These are phyloP conservation scores for Vulpes lagopus DNA, from an alignment of 2,113 vertebrate species.

Conservation along the genomic window DNA sequence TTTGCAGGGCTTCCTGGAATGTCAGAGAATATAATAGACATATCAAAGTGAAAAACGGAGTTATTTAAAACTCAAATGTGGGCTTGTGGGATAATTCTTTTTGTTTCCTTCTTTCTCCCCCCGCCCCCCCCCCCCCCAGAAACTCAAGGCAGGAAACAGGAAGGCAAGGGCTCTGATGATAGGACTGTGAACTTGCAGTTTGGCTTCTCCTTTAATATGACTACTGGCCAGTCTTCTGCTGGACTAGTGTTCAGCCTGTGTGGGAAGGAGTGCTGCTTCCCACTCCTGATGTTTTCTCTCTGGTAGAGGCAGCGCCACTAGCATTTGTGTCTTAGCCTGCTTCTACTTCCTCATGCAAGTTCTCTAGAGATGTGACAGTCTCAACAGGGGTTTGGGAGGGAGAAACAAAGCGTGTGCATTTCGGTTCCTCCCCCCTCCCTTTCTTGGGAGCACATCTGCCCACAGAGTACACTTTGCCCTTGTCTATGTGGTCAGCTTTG, in stretches of 20 bases:
- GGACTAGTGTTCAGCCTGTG: not conserved
- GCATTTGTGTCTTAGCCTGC: not conserved
- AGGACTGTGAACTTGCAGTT: not conserved
- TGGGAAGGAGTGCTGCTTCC: not conserved
- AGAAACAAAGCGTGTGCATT: not conserved
- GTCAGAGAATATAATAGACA: conserved; percentile 64
- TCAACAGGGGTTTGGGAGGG: not conserved
- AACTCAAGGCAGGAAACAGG: conserved; percentile 14
- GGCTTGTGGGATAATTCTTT: not conserved
- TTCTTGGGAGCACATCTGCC: not conserved
- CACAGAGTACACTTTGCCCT: not conserved
- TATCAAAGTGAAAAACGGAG: conserved; percentile 73
- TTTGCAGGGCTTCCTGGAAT: conserved; percentile 57
- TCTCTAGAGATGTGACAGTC: not conserved
- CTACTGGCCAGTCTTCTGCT: not conserved
- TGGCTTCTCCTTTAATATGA: not conserved
- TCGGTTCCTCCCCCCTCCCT: not conserved
- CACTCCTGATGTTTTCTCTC: not conserved
- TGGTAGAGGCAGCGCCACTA: fast-evolving
- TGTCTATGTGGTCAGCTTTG: not conserved
- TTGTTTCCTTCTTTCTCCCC: not conserved
- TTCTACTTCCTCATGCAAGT: not conserved
- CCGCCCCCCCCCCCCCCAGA: not conserved
- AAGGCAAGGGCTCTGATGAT: not conserved
- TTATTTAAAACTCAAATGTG: conserved; percentile 78